These are phyloP conservation scores for Perizoma flavofasciatum DNA, from an alignment of 2,888 invertebrate species.

Conservation along the genomic window DNA sequence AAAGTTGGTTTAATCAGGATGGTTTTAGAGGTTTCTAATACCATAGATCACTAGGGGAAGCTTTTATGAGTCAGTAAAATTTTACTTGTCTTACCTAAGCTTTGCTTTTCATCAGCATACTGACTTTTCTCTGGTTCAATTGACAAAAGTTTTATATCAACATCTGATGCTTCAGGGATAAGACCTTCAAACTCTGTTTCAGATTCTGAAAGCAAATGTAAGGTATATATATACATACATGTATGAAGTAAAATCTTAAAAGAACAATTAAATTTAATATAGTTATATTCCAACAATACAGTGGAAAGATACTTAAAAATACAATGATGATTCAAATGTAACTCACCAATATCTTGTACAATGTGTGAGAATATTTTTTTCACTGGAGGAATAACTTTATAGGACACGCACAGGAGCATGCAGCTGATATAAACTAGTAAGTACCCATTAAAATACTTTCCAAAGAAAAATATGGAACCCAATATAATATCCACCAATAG, in stretches of 20 bases:
- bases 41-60: too few species aligned
- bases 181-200: slow-evolving; percentile 74
- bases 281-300: too few species aligned
- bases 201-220: slow-evolving; percentile 60
- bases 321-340: not conserved
- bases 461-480: slow-evolving; percentile 58
- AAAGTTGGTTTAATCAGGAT: too few species aligned
- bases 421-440: slow-evolving; percentile 59
- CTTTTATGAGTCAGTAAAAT: too few species aligned
- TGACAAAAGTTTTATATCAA: slow-evolving; percentile 67
- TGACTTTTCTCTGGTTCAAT: slow-evolving; percentile 67
- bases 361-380: slow-evolving; percentile 59
- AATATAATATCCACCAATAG: slow-evolving; percentile 66
- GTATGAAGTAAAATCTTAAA: too few species aligned
- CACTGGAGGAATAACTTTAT: slow-evolving; percentile 63
- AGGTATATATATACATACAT: too few species aligned
- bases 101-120: slow-evolving; percentile 66
- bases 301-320: not conserved
- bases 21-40: too few species aligned
- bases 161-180: slow-evolving; percentile 70
- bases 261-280: too few species aligned
- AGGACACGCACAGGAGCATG: slow-evolving; percentile 58
- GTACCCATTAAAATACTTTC: slow-evolving; percentile 69
- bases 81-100: slow-evolving; percentile 57
- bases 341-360: slow-evolving; percentile 70